Base-by-base conservation (phyloP, 2,113 vertebrate species). In the Myotis yumanensis region DNA sequence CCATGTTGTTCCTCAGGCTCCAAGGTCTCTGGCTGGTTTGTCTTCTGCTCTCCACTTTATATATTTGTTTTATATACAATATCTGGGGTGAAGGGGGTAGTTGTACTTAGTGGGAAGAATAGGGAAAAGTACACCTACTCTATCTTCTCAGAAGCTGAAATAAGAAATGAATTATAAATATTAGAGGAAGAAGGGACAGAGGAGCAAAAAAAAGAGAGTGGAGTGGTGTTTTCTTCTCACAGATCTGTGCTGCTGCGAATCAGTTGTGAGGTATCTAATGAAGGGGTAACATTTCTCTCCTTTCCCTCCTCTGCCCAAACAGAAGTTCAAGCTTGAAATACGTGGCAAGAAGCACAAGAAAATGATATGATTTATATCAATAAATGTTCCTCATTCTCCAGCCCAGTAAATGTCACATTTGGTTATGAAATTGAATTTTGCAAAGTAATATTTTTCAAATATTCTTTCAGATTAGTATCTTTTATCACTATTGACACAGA, bases 331-430 rank as follows among this genome's bases (percentile, higher is more conserved):
- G 28, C 75, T 80, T 69, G 66, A 91, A 86, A 80, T 43, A 30
- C 10, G 10, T 0, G 0, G n/a, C 66, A 95, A 43, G 25, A 79
- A 69, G 28, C 54, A 30, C 32, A 72, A 25, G 71, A 91, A 94
- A 95, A 95, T 91, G 57, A 89, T 68, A 69, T 3, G 1, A 25
- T 79, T 90, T 93, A 84, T 92, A 69, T 86, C 82, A 46, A 52
- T 69, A 79, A 77, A 77, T 86, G 90, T 90, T 87, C 82, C 72
- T 85, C 71, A 40, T 43, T 91, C 76, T 85, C 76, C 32, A 90
- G 46, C 59, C 84, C 76, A 87, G 77, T 76, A 96, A 96, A 87
- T 94, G 93, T 90, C 96, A 87, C 81, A 89, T 97, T 96, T 95
- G 90, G 64, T 93, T 96, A 94, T 62, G 66, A 93, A 96, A 92